These are phyloP conservation scores for Ophion ellenae DNA, from an alignment of 2,888 invertebrate genomes.

Conservation along the genomic window DNA sequence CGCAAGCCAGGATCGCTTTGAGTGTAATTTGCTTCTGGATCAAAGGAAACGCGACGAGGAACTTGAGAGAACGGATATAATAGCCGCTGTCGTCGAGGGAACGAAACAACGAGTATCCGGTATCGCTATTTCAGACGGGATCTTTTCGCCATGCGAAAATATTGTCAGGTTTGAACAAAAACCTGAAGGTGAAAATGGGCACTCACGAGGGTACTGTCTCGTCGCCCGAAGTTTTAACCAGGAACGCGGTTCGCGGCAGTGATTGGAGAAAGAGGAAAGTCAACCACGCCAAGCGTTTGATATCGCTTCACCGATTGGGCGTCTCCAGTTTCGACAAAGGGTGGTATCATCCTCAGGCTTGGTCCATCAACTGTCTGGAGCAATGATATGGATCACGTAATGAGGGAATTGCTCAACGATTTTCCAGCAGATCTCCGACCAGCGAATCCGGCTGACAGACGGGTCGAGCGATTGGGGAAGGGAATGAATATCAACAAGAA, in stretches of 20 bases:
- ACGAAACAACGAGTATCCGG: background rate
- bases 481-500: too few species aligned
- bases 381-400: background rate
- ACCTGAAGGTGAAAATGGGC: background rate
- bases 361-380: background rate
- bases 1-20: background rate
- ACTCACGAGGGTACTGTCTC: background rate
- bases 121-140: background rate
- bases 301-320: background rate
- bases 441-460: background rate
- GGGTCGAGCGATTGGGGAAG: too few species aligned
- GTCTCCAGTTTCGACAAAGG: conserved; percentile 69
- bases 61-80: background rate
- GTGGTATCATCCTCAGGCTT: conserved; percentile 74
- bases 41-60: background rate
- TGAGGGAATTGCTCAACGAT: conserved; percentile 40
- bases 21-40: conserved; percentile 1
- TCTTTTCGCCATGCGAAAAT: background rate
- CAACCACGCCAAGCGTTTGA: background rate
- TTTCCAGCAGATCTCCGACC: conserved; percentile 53
- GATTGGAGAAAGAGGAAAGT: background rate
- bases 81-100: background rate
- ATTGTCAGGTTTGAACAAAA: background rate
- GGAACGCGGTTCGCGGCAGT: background rate
- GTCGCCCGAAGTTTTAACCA: background rate